A percentile compares a stretch with the other conserved stretches of the same genome.
These are phyloP conservation scores for Cochlearius cochlearius DNA, from an alignment of 2,113 vertebrate genomes.

Conservation along the genomic window DNA sequence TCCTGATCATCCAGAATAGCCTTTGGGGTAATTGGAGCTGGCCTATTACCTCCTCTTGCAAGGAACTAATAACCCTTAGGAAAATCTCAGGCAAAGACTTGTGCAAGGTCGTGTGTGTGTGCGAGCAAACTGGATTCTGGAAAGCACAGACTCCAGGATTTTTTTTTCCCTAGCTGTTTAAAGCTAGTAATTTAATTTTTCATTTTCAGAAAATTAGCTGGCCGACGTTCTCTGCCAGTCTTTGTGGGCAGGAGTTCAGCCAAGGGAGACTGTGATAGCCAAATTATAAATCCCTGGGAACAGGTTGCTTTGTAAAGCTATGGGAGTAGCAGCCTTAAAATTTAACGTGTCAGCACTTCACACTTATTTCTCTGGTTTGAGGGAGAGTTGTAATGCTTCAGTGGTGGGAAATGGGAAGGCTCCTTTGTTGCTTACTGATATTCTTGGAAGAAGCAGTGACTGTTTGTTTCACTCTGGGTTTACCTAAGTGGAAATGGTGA, in stretches of 20 bases:
- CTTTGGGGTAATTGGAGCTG: neutral
- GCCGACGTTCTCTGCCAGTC: neutral
- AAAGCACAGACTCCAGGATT: neutral
- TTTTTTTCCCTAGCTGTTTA: neutral
- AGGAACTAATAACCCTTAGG: neutral
- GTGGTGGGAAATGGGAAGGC: neutral
- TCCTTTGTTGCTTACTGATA: neutral
- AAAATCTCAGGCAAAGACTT: neutral
- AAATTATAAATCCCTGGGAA: neutral
- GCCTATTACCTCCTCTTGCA: neutral
- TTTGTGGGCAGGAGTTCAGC: neutral
- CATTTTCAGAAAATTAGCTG: neutral
- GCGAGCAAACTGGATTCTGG: neutral
- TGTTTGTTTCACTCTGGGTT: neutral
- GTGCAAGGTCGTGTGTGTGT: neutral
- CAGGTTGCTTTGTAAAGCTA: neutral
- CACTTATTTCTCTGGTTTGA: neutral
- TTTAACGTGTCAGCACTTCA: neutral
- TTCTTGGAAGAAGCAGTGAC: neutral
- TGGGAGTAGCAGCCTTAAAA: neutral
- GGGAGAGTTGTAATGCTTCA: neutral
- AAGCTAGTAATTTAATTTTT: neutral
- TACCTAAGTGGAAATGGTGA: neutral
- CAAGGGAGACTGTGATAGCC: neutral
- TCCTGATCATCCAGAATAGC: neutral